phyloP scores from a whole-genome alignment of 2,113 vertebrate species.

The Rutilus rutilus region DNA sequence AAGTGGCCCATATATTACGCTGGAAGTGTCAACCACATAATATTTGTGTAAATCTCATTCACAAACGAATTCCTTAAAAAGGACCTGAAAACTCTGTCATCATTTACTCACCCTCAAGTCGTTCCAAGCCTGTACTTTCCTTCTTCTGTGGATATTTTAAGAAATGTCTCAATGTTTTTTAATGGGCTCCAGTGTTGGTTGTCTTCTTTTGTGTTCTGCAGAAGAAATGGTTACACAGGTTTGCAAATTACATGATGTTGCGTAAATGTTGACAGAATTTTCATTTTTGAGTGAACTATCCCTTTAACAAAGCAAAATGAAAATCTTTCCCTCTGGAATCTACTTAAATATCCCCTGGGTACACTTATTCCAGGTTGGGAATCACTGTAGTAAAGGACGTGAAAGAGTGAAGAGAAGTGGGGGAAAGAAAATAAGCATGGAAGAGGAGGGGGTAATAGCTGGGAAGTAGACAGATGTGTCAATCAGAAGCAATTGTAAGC shows the following conservation, averaged over 20 bases:
- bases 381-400: background rate
- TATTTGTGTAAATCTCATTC: background rate
- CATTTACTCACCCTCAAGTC: background rate
- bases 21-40: background rate
- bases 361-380: constrained; percentile 10
- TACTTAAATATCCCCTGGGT: constrained; percentile 15
- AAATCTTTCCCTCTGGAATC: background rate
- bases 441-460: constrained; percentile 36
- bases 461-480: constrained; percentile 49
- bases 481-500: constrained; percentile 39
- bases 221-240: background rate
- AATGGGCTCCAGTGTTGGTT: background rate
- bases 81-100: background rate
- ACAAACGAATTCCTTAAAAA: background rate
- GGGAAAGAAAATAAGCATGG: constrained; percentile 7
- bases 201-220: background rate
- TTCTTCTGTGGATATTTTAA: background rate
- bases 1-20: background rate
- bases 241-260: background rate
- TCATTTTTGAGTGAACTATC: background rate
- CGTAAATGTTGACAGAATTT: background rate
- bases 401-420: constrained; percentile 1
- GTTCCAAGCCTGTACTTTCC: background rate
- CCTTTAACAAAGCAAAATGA: constrained; percentile 9
- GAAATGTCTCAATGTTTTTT: background rate